phyloP scores from a whole-genome alignment of 2,888 invertebrate species.

The Aplocera efformata region DNA sequence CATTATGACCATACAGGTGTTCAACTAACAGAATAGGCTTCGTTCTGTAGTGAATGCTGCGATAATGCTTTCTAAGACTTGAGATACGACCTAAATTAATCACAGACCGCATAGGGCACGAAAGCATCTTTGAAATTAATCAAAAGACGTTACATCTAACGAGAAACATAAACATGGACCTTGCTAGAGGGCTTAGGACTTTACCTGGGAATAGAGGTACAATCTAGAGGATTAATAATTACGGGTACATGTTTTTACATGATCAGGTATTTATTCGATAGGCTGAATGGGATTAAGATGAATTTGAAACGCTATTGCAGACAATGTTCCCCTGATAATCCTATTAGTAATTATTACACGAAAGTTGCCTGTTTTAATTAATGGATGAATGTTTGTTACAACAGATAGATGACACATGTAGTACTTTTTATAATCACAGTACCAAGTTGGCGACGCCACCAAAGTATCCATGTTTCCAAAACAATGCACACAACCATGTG shows the following conservation, averaged over 20 bases:
- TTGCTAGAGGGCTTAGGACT: neutral
- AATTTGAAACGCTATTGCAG: no score
- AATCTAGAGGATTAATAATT: neutral
- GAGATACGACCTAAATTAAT: constrained; percentile 16
- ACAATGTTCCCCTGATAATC: no score
- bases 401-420: no score
- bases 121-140: constrained; percentile 19
- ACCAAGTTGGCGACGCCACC: no score
- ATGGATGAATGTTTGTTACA: no score
- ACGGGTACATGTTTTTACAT: constrained; percentile 2
- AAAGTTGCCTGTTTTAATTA: no score
- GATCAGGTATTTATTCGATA: no score
- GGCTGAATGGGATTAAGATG: no score
- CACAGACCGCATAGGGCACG: constrained; percentile 9
- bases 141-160: constrained; percentile 2
- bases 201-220: constrained; percentile 1
- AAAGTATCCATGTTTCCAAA: no score
- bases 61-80: constrained; percentile 16
- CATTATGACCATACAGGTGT: constrained; percentile 9
- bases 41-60: neutral
- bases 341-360: no score
- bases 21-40: constrained; percentile 13
- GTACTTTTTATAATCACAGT: no score
- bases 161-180: neutral
- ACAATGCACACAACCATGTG: no score